Conservation (phyloP, 2,888 invertebrate genomes). For the Hemistola chrysoprasaria region DNA sequence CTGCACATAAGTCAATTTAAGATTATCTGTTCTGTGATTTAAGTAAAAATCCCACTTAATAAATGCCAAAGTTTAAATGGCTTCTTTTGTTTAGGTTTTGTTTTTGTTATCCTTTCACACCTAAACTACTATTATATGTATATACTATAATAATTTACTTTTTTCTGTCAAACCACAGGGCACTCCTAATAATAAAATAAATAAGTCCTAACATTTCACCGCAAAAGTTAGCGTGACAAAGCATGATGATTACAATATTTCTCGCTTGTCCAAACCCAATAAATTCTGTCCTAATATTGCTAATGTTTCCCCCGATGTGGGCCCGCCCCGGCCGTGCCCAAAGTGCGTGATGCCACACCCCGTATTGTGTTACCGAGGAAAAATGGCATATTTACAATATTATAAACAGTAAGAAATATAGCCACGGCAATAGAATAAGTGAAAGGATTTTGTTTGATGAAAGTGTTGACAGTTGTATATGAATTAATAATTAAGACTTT, state of each 20-base stretch:
- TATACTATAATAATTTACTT: no score
- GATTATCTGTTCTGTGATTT: no score
- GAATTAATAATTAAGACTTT: no score
- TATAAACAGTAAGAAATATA: slow-evolving; percentile 5
- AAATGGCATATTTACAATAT: slow-evolving; percentile 13
- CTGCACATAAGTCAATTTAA: no score
- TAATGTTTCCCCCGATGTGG: slow-evolving; percentile 8
- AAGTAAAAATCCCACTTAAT: no score
- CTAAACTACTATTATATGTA: no score
- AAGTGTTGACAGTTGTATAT: background rate
- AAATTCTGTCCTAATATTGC: slow-evolving; percentile 11
- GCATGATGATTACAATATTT: slow-evolving; percentile 16
- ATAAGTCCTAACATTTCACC: no score
- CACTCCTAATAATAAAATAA: no score
- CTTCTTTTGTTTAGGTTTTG: no score
- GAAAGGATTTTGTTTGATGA: background rate
- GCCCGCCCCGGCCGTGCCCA: slow-evolving; percentile 16
- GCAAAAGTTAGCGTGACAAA: slow-evolving; percentile 13
- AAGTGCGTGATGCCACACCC: slow-evolving; percentile 13
- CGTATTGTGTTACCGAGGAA: slow-evolving; percentile 17
- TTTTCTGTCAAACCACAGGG: background rate
- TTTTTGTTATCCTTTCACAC: no score
- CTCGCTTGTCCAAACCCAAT: slow-evolving; percentile 19
- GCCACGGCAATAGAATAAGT: background rate
- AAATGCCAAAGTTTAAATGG: no score